Conservation (phyloP, 2,888 invertebrate species). For the Hydropsyche betteni region DNA sequence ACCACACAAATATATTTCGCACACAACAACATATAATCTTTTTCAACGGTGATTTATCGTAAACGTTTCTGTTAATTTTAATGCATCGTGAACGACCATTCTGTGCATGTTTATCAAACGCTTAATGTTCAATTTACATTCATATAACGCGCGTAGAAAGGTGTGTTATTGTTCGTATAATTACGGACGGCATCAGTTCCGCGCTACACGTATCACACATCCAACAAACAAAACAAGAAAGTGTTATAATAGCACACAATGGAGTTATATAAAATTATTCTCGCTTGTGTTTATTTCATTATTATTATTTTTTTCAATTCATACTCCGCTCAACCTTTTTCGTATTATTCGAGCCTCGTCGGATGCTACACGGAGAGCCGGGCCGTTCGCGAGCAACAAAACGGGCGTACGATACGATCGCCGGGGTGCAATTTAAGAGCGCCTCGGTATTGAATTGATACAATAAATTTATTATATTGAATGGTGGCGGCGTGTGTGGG, state of each 20-base stretch:
- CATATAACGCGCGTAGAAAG: slow-evolving; percentile 15
- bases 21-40: slow-evolving; percentile 12
- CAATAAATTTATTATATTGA: slow-evolving; percentile 36
- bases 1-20: background rate
- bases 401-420: background rate
- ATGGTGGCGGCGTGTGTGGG: slow-evolving; percentile 31
- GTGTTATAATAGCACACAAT: slow-evolving; percentile 30
- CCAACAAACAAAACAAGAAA: slow-evolving; percentile 4
- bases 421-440: slow-evolving; percentile 7
- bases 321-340: background rate
- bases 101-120: background rate
- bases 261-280: slow-evolving; percentile 9
- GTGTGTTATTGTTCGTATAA: slow-evolving; percentile 26
- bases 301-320: background rate
- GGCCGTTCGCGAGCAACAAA: background rate
- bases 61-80: background rate
- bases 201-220: slow-evolving; percentile 11
- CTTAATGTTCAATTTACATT: slow-evolving; percentile 7
- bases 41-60: background rate
- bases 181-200: slow-evolving; percentile 12
- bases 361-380: slow-evolving; percentile 12
- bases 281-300: no score
- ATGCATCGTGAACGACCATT: background rate
- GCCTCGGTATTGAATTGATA: slow-evolving; percentile 22
- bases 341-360: background rate